These are phyloP conservation scores for Odocoileus virginianus DNA, from an alignment of 2,113 vertebrate species.

Conservation along the genomic window DNA sequence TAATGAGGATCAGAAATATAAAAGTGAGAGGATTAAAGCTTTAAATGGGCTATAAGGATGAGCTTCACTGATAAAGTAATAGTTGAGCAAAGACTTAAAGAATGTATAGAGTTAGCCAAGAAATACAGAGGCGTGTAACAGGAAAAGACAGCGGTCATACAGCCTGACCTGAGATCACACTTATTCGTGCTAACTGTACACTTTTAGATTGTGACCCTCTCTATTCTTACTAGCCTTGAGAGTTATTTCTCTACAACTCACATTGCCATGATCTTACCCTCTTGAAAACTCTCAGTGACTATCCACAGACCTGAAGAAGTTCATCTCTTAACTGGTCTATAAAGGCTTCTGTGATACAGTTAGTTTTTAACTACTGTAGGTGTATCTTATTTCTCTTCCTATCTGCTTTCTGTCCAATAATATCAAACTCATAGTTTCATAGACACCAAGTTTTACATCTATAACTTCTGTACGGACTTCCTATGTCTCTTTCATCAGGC, in stretches of 20 bases:
- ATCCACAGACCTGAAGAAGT: not conserved
- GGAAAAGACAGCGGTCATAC: accelerated
- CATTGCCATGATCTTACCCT: not conserved
- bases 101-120: not conserved
- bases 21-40: not conserved
- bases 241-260: not conserved
- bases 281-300: not conserved
- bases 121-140: not conserved
- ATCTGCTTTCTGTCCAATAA: not conserved
- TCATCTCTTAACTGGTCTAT: not conserved
- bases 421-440: not conserved
- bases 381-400: not conserved
- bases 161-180: not conserved
- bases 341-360: not conserved
- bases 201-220: not conserved
- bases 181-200: not conserved
- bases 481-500: not conserved
- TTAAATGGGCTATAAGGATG: not conserved
- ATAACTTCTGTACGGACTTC: not conserved
- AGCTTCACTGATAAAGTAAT: not conserved
- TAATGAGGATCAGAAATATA: not conserved
- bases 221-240: not conserved
- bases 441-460: not conserved
- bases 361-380: not conserved
- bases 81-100: not conserved